Evolutionary conservation across 1,140 invertebrate species (phyloP).

Genomic region (Drosophila auraria): DNA sequence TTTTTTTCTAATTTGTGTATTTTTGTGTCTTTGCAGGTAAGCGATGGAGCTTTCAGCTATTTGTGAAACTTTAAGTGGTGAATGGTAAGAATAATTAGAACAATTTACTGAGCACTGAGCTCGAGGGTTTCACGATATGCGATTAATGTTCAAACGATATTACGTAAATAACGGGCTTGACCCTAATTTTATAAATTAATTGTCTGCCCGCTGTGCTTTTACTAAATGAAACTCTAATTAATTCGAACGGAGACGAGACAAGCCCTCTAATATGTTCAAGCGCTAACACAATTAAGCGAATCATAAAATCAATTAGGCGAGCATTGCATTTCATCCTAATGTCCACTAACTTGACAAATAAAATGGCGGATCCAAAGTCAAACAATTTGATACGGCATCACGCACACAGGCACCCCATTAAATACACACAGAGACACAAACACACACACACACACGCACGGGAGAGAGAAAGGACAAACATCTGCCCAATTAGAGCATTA

Average conservation of each 20-base stretch:
- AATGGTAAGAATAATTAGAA: not conserved
- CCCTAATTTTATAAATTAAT: slow-evolving; percentile 13
- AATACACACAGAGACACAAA: slow-evolving; percentile 7
- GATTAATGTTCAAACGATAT: not conserved
- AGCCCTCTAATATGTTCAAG: slow-evolving; percentile 3
- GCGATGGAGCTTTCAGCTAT: not conserved
- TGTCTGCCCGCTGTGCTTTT: slow-evolving; percentile 1
- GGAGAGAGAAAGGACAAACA: slow-evolving; percentile 25
- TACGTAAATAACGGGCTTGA: not conserved
- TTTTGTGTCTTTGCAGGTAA: slow-evolving; percentile 63
- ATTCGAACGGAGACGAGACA: not conserved
- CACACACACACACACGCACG: slow-evolving; percentile 16
- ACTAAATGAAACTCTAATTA: slow-evolving; percentile 10
- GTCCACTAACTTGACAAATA: slow-evolving; percentile 65
- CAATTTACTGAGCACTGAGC: not conserved
- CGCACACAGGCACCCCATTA: slow-evolving; percentile 27
- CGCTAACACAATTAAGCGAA: slow-evolving; percentile 53
- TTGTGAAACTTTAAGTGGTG: not conserved
- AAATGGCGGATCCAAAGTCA: slow-evolving; percentile 58
- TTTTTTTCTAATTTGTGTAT: slow-evolving; percentile 48
- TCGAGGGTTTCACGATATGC: not conserved
- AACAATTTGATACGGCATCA: slow-evolving; percentile 49
- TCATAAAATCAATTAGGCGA: slow-evolving; percentile 76
- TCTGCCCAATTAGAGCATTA: slow-evolving; percentile 78
- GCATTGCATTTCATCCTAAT: slow-evolving; percentile 63